Conservation (phyloP, 2,113 vertebrate species). For the Lanius ludovicianus region DNA sequence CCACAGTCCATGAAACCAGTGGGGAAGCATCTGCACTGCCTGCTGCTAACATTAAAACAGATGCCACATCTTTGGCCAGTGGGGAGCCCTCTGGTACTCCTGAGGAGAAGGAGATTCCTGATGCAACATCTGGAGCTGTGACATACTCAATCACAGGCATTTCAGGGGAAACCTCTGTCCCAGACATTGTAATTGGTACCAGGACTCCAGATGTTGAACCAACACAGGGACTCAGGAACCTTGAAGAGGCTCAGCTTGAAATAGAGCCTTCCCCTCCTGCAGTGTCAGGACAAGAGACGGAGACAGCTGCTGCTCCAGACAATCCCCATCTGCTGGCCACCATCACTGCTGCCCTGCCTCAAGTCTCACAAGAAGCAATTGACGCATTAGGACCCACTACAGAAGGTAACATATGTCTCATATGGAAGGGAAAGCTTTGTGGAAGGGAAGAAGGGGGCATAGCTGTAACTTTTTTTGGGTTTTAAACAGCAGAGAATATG, state of each 20-base stretch:
- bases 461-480: background rate
- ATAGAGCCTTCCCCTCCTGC: constrained; percentile 27
- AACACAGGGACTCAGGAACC: constrained; percentile 22
- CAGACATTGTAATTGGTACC: constrained; percentile 38
- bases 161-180: constrained; percentile 62
- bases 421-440: background rate
- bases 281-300: constrained; percentile 44
- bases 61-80: background rate
- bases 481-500: background rate
- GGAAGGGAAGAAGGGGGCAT: background rate
- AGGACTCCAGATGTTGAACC: constrained; percentile 58
- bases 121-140: constrained; percentile 33
- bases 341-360: constrained; percentile 25
- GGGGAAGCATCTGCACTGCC: constrained; percentile 26
- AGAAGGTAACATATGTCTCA: constrained; percentile 68
- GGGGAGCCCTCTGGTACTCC: constrained; percentile 45
- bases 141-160: background rate
- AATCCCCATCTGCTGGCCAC: constrained; percentile 18
- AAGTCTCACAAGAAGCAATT: constrained; percentile 54
- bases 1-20: constrained; percentile 33
- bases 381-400: constrained; percentile 10
- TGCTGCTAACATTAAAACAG: constrained; percentile 59
- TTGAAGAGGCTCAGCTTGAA: constrained; percentile 63
- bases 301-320: constrained; percentile 13
- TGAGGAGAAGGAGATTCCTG: constrained; percentile 47